A percentile compares a stretch with the other conserved stretches of the same genome.
phyloP scores from a whole-genome alignment of 2,113 vertebrate species.

The Gymnogyps californianus region DNA sequence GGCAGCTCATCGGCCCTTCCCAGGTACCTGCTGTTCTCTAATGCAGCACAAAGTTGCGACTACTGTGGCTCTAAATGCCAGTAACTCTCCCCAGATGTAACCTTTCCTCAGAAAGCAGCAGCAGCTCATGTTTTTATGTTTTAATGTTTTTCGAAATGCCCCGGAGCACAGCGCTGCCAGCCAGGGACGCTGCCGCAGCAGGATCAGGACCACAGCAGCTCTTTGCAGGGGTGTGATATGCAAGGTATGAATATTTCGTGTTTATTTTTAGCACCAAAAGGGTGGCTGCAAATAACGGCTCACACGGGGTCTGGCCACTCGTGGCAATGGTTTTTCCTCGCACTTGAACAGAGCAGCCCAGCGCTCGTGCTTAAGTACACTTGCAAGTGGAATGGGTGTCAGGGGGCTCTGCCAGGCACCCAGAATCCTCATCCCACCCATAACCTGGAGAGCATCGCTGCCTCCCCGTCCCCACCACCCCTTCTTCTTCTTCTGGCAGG shows the following conservation, averaged over 20 bases:
- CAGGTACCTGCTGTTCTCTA: neutral
- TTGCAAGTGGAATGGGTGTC: neutral
- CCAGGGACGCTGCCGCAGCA: neutral
- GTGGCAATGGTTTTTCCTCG: neutral
- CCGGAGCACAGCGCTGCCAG: neutral
- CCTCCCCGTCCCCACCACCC: neutral
- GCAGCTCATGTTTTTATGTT: neutral
- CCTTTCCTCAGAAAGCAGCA: neutral
- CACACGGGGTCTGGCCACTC: accelerated
- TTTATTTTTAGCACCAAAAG: neutral
- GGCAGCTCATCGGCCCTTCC: neutral
- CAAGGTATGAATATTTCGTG: neutral
- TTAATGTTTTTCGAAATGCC: neutral
- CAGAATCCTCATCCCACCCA: neutral
- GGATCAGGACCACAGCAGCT: neutral
- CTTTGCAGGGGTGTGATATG: neutral
- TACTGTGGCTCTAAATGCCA: neutral
- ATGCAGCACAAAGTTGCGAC: neutral
- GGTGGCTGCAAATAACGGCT: neutral
- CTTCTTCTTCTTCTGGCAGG: neutral
- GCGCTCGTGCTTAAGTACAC: accelerated
- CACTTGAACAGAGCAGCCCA: neutral
- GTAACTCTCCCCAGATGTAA: neutral
- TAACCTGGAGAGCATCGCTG: accelerated
- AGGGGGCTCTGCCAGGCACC: neutral